Evolutionary conservation across 1,140 invertebrate genomes (phyloP), one percentile per base, ranked within the genome.

Genomic region (Dreissena polymorpha): DNA sequence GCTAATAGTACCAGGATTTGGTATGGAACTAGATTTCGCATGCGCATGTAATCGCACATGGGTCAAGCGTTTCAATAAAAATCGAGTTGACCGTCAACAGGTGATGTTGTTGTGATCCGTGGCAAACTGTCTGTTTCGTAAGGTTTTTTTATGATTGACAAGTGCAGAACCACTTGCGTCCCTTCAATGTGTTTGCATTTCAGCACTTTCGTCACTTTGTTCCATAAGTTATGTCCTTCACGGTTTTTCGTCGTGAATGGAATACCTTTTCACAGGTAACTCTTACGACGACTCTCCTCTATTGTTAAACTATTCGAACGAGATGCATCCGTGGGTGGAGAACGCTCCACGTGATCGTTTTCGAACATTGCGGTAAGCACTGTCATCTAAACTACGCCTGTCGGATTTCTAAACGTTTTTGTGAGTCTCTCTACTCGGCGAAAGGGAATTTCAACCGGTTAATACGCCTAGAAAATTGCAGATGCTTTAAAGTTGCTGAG

Each of bases 401-500:
- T 39, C 39, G 39, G 39, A 39, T 39, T 39, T 8, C 39, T 39
- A 8, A 39, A 39, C 39, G 39, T 39, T 2, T 39, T 2, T 39
- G 39, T 39, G 39, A 39, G 39, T 39, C 39, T 8, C 39, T 8
- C 2, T 39, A 39, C 39, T 39, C 39, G 39, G 39, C 39, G 39
- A 39, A 2, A 39, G 2, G 8, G 39, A 8, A 39, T 39, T 39
- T 39, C 39, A 8, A 39, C 3, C 39, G 39, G 50, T 13, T 27
- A 51, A 23, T 39, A 68, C 21, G 18, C 49, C 51, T 10, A 68
- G 78, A 12, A 72, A 27, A 27, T 72, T 81, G 60, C 51, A 73
- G 68, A 81, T 63, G 55, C 53, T 72, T n/a, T 81, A 81, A 10
- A 81, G 53, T 23, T 73, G 78, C 70, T 81, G 78, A 21, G 78